These are phyloP conservation scores for Seriola aureovittata DNA, from an alignment of 2,113 vertebrate genomes.

Conservation along the genomic window DNA sequence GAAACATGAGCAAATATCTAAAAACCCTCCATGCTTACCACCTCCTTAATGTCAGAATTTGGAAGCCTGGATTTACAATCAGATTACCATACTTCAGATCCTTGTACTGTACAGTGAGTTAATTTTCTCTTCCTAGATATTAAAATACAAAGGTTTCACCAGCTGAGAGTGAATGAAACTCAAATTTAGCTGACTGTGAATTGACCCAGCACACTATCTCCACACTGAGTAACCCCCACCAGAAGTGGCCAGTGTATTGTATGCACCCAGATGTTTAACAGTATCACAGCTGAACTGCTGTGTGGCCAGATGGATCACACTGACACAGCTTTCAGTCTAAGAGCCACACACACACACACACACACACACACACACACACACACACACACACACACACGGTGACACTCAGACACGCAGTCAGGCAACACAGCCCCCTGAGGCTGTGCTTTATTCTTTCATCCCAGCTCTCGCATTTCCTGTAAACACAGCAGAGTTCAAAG, in stretches of 20 bases:
- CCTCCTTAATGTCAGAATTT: too few species aligned
- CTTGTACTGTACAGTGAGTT: background rate
- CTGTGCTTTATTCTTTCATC: slow-evolving; percentile 2
- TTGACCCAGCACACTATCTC: background rate
- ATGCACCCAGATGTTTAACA: slow-evolving; percentile 11
- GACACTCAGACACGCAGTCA: background rate
- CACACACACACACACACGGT: background rate
- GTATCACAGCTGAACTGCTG: slow-evolving; percentile 21
- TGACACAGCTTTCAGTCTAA: background rate
- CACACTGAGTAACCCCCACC: background rate
- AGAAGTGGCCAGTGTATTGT: background rate
- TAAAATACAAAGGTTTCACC: background rate
- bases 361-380: background rate
- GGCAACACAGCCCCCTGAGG: background rate
- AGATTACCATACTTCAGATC: background rate
- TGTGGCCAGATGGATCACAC: slow-evolving; percentile 5
- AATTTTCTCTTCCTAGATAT: too few species aligned
- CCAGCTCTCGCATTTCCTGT: background rate
- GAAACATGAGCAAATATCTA: too few species aligned
- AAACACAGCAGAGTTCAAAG: background rate
- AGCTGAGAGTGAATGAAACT: background rate
- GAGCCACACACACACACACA: slow-evolving; percentile 6
- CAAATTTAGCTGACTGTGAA: background rate
- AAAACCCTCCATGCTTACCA: too few species aligned
- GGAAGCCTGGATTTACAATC: background rate